Conservation (phyloP, 2,797 vertebrate genomes). For the Lepilemur ruficaudatus region DNA sequence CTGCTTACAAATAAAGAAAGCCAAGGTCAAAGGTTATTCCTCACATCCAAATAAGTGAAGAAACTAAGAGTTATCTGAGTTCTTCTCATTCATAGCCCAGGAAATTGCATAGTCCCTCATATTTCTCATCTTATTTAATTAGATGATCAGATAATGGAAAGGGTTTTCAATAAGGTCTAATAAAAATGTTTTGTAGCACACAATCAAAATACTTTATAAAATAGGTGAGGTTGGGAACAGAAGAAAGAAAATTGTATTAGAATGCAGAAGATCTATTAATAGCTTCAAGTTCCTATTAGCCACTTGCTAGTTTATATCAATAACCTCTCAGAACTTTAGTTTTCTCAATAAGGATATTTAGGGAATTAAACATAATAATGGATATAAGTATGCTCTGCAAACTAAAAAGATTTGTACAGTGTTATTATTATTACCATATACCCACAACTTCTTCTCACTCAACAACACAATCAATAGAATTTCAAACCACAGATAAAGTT, state of each 20-base stretch:
- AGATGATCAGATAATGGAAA: neutral
- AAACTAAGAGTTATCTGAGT: neutral
- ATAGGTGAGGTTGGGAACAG: neutral
- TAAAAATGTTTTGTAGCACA: neutral
- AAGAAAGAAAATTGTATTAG: neutral
- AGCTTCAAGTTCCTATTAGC: neutral
- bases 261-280: neutral
- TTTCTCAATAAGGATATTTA: conserved; percentile 16
- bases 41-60: neutral
- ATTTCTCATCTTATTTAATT: neutral
- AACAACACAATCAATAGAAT: neutral
- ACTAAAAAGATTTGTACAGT: neutral
- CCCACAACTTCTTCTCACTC: neutral
- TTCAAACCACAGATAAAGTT: neutral
- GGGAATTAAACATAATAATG: conserved; percentile 21
- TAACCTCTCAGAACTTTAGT: neutral
- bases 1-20: conserved; percentile 5
- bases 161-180: neutral
- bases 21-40: neutral
- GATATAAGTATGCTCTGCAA: neutral
- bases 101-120: neutral
- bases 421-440: neutral
- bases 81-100: neutral
- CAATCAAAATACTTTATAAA: conserved; percentile 35
- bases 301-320: neutral